Base-by-base conservation (phyloP, 2,888 invertebrate species). In the Leptinotarsa peninsularis region DNA sequence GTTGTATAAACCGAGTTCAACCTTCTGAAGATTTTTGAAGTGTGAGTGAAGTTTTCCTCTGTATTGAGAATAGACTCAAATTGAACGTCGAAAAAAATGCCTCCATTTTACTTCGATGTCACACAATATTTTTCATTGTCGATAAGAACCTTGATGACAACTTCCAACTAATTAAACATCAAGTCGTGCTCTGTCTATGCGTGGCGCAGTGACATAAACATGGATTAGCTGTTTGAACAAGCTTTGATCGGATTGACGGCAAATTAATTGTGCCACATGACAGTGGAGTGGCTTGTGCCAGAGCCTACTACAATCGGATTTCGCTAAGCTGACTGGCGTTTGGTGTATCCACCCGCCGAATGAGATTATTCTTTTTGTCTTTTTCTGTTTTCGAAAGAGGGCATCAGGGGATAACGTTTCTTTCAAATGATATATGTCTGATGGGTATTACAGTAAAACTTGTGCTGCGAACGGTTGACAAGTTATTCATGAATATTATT, bases 251-350 rank as follows among this genome's bases (percentile, higher is more conserved):
- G 87, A 87, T 87, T 86, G 87, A 87, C 87, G 86, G 86, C 84
- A 85, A 87, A 86, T 87, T 87, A 87, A 87, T 87, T 87, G 87
- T 86, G 85, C 86, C 86, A 81, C 86, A 85, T 85, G 86, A 85
- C 86, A 84, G 83, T 78, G 71, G 81, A 82, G 83, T 81, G 82
- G 82, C 81, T 83, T 83, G 84, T 78, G 83, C 83, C 81, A 81
- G 83, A 77, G 80, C 81, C 82, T 82, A 83, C 83, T 82, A 81
- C 84, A 86, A 87, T 87, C 87, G 86, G 84, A 86, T 87, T 87
- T 86, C 81, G 85, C 80, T 87, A 87, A 87, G 86, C 86, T 81
- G 83, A 81, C 83, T 82, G 80, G 70, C 78, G 81, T 78, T 80
- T 77, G 78, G 78, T 76, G 75, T 78, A 73, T 75, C 76, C 77